Conservation (phyloP, 2,113 vertebrate genomes). For the Trachemys scripta region DNA sequence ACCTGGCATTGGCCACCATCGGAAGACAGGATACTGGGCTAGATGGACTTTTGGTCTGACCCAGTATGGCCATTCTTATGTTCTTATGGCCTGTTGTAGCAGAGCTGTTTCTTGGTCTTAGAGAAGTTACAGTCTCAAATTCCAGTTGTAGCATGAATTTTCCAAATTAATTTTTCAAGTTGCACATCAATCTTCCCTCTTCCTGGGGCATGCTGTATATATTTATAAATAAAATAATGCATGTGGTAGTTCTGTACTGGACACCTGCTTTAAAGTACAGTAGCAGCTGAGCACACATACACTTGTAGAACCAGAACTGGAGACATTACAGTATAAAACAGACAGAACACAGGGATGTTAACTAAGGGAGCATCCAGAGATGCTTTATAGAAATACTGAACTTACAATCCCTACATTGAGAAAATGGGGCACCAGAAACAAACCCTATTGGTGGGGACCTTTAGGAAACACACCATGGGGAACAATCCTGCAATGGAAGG, state of each 20-base stretch:
- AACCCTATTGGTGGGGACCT: not conserved
- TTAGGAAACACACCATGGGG: not conserved
- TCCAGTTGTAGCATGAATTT: slow-evolving; percentile 3
- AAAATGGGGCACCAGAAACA: slow-evolving; percentile 23
- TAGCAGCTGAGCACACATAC: not conserved
- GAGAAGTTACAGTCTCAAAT: not conserved
- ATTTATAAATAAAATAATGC: slow-evolving; percentile 24
- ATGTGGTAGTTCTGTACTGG: not conserved
- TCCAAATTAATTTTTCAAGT: not conserved
- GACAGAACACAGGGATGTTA: not conserved
- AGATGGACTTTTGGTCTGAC: no score
- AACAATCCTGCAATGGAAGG: not conserved
- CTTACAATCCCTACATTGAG: not conserved
- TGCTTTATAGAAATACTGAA: slow-evolving; percentile 18
- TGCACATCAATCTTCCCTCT: slow-evolving; percentile 31
- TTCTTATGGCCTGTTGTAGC: not conserved
- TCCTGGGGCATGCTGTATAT: not conserved
- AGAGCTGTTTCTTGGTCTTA: not conserved
- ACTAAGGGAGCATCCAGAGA: not conserved
- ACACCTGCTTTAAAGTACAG: not conserved
- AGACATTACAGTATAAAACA: not conserved
- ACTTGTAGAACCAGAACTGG: not conserved
- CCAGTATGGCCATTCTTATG: no score
- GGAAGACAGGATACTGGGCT: no score
- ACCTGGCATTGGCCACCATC: no score